phyloP scores from a whole-genome alignment of 2,888 invertebrate genomes.

The Dendrolimus pini region DNA sequence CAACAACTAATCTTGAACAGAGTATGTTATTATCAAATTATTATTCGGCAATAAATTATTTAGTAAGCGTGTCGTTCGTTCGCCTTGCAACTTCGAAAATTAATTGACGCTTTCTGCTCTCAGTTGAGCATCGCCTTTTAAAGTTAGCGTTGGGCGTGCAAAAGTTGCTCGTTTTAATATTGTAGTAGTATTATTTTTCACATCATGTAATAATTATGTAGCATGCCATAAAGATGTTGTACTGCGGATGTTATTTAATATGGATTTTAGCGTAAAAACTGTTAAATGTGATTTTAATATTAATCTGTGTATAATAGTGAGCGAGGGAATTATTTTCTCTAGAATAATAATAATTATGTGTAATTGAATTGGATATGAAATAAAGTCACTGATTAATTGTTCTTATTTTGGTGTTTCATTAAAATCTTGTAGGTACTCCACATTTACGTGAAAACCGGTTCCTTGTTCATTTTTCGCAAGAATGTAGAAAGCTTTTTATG shows the following conservation, averaged over 20 bases:
- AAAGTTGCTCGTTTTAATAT: too few relatives aligned
- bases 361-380: conserved; percentile 50
- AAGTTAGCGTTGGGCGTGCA: too few relatives aligned
- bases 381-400: conserved; percentile 66
- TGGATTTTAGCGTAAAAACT: conserved; percentile 44
- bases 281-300: conserved; percentile 65
- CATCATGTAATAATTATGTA: conserved; percentile 35
- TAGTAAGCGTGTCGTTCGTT: too few relatives aligned
- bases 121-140: too few relatives aligned
- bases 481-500: too few relatives aligned
- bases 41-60: too few relatives aligned
- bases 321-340: conserved; percentile 54
- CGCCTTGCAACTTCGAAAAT: too few relatives aligned
- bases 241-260: conserved; percentile 38
- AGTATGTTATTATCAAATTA: too few relatives aligned
- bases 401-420: conserved; percentile 33
- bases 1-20: too few relatives aligned
- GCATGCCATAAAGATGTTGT: conserved; percentile 44
- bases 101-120: too few relatives aligned
- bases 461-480: too few relatives aligned
- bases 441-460: too few relatives aligned
- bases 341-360: conserved; percentile 55
- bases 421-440: background rate
- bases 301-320: conserved; percentile 43
- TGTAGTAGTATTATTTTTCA: background rate